phyloP scores from a whole-genome alignment of 2,888 invertebrate species.

The Callosobruchus maculatus region DNA sequence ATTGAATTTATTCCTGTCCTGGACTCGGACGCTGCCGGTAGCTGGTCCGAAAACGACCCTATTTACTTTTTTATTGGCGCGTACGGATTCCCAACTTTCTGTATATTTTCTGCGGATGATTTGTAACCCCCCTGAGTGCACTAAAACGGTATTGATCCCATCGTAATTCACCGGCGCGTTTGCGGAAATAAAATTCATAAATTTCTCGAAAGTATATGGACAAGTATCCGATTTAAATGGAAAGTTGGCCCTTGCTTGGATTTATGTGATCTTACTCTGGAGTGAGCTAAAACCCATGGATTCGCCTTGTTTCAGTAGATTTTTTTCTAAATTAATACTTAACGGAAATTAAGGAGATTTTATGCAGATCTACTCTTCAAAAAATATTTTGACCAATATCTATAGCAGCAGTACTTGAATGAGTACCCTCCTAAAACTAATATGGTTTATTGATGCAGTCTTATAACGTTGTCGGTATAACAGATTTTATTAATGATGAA shows the following conservation, averaged over 20 bases:
- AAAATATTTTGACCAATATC: no score
- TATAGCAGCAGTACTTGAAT: no score
- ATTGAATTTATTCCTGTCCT: neutral
- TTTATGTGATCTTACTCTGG: neutral
- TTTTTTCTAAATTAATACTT: neutral
- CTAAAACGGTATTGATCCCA: slow-evolving; percentile 25
- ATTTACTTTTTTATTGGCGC: slow-evolving; percentile 23
- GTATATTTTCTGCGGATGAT: slow-evolving; percentile 26
- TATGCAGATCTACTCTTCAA: no score
- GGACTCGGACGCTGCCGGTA: neutral
- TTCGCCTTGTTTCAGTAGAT: neutral
- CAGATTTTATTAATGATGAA: no score
- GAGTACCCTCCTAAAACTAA: no score
- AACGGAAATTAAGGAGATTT: no score
- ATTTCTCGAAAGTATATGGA: slow-evolving; percentile 15
- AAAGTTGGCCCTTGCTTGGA: neutral
- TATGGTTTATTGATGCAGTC: no score
- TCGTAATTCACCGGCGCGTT: slow-evolving; percentile 20
- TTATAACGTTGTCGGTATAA: no score
- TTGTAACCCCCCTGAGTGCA: slow-evolving; percentile 29
- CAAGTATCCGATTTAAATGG: neutral
- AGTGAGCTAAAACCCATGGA: neutral
- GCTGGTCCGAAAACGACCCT: neutral
- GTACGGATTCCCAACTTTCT: slow-evolving; percentile 25
- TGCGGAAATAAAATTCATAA: slow-evolving; percentile 23